Base-by-base conservation (phyloP, 2,797 vertebrate genomes). In the Spheniscus humboldti region DNA sequence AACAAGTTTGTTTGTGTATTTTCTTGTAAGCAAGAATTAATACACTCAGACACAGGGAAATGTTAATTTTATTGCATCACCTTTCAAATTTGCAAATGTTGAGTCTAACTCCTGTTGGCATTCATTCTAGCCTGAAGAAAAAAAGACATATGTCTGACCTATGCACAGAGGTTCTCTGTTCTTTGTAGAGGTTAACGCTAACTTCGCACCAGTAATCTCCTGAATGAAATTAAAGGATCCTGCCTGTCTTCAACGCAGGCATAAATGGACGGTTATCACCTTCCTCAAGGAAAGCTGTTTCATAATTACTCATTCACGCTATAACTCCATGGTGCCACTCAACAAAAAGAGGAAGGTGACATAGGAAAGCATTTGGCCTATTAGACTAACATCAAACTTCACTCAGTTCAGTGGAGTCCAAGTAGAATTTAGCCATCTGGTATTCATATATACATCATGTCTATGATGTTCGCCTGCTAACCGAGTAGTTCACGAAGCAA, bases 21-120 rank as follows among this genome's bases (percentile, higher is more conserved):
- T 96, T 88, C 90, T 89, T 74, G 78, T 88, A 95, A 96, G 92
- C 55, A 76, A 91, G 50, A 92, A 96, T 92, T 95, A 96, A 96
- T 96, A 89, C 41, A 85, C 41, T 62, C 75, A 94, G 77, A 80
- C 73, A 91, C 0, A 1, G 39, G 67, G 82, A 96, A 87, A 96
- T 74, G 80, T 84, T 96, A 94, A 94, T 96, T 94, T 91, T 79
- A 68, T 45, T 66, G 55, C 66, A 66, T n/a, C 2, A 77, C 37
- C 77, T 94, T 92, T 81, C 75, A 52, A 57, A 87, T 92, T 87
- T 88, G 90, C 47, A 95, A 89, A 96, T 28, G 56, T 80, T 93
- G 63, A 90, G 73, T 72, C 78, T 90, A 84, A 91, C 43, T 95
- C 68, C 73, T 90, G 59, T n/a, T 90, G 86, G 56, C 73, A 80